Evolutionary conservation across 2,888 invertebrate genomes (phyloP).

Genomic region (Crematogaster levior): DNA sequence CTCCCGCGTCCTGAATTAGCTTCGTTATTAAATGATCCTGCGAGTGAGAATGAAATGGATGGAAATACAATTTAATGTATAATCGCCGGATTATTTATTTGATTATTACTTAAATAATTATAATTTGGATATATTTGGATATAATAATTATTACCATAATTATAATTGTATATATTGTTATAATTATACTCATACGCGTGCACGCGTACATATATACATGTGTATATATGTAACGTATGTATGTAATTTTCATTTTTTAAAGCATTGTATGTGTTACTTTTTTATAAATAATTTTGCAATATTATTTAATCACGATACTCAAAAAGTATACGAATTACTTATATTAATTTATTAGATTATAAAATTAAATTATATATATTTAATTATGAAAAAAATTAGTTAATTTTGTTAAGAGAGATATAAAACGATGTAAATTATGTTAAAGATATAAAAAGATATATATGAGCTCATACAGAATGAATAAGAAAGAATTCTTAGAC

Average conservation of each 20-base stretch:
- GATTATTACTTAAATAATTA: not conserved
- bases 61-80: not conserved
- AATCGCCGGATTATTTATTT: not conserved
- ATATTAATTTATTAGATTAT: too few relatives aligned
- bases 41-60: not conserved
- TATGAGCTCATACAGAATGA: not conserved
- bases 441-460: too few relatives aligned
- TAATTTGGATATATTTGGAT: not conserved
- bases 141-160: too few relatives aligned
- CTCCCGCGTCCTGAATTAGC: conserved; percentile 10
- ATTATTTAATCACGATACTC: not conserved
- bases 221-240: too few relatives aligned
- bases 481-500: not conserved
- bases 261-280: not conserved
- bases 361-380: too few relatives aligned
- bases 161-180: too few relatives aligned
- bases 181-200: too few relatives aligned
- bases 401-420: not conserved
- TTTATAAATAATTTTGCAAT: not conserved
- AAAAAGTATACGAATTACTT: not conserved
- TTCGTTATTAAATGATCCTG: not conserved
- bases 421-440: too few relatives aligned
- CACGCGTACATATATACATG: too few relatives aligned
- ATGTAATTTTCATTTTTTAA: not conserved
- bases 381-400: not conserved